A percentile compares a stretch with the other conserved stretches of the same genome.
Conservation (phyloP, 2,888 invertebrate species). For the Idaea biselata region DNA sequence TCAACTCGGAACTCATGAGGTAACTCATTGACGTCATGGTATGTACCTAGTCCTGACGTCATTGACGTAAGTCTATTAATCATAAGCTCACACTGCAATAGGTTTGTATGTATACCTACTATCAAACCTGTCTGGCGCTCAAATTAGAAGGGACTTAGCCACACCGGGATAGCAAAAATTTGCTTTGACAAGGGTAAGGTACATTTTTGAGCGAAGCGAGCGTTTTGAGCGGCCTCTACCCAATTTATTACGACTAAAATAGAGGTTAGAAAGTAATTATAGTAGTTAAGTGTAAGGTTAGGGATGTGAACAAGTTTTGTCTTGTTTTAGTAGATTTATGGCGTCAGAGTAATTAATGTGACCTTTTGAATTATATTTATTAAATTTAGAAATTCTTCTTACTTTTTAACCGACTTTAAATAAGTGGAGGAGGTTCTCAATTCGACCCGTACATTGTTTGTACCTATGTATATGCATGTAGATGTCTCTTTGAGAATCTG, state of each 20-base stretch:
- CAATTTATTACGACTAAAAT: constrained; percentile 1
- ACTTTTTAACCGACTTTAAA: no score
- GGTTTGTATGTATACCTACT: not conserved
- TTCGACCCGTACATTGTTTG: no score
- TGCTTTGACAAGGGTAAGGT: not conserved
- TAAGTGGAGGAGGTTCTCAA: no score
- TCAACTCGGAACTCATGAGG: no score
- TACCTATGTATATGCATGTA: no score
- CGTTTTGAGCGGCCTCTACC: not conserved
- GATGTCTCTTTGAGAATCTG: no score
- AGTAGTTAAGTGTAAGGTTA: not conserved
- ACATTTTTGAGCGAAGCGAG: not conserved
- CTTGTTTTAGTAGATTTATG: not conserved
- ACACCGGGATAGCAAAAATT: not conserved
- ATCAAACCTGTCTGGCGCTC: not conserved
- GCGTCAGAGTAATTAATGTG: not conserved
- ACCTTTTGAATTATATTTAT: constrained; percentile 12
- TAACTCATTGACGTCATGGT: no score
- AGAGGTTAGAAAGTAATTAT: not conserved
- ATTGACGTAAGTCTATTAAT: not conserved
- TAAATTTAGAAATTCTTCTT: no score
- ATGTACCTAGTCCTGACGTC: no score
- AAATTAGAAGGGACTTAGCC: constrained; percentile 1
- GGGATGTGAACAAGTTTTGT: not conserved
- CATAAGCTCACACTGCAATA: not conserved